phyloP scores from a whole-genome alignment of 2,797 vertebrate genomes.

The Rhincodon typus region DNA sequence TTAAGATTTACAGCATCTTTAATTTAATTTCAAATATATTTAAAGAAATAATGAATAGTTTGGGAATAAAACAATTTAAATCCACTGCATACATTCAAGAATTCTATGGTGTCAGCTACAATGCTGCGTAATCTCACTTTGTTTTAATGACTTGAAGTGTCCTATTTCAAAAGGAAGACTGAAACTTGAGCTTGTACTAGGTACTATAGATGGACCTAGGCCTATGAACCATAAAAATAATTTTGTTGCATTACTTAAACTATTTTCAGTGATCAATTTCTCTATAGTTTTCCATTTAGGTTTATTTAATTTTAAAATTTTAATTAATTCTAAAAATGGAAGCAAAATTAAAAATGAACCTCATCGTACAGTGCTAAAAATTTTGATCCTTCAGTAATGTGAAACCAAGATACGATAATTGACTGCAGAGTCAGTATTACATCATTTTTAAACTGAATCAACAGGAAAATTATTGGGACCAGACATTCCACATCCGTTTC shows the following conservation, averaged over 20 bases:
- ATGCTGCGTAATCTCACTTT: background rate
- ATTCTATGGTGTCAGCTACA: background rate
- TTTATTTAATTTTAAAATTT: background rate
- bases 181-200: background rate
- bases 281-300: background rate
- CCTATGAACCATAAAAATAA: conserved; percentile 3
- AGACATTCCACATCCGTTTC: background rate
- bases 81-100: too few relatives aligned
- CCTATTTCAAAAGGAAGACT: conserved; percentile 22
- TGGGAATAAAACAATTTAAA: too few relatives aligned
- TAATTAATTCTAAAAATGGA: background rate
- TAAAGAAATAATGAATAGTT: too few relatives aligned
- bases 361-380: background rate
- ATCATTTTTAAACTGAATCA: background rate
- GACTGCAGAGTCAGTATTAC: background rate
- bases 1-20: too few relatives aligned
- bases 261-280: background rate
- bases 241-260: conserved; percentile 7
- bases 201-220: background rate
- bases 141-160: background rate
- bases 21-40: background rate
- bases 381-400: background rate
- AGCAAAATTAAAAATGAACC: background rate
- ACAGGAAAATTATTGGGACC: background rate
- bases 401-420: background rate